Evolutionary conservation across 2,113 vertebrate species (phyloP).

Genomic region (Herpailurus yagouaroundi): DNA sequence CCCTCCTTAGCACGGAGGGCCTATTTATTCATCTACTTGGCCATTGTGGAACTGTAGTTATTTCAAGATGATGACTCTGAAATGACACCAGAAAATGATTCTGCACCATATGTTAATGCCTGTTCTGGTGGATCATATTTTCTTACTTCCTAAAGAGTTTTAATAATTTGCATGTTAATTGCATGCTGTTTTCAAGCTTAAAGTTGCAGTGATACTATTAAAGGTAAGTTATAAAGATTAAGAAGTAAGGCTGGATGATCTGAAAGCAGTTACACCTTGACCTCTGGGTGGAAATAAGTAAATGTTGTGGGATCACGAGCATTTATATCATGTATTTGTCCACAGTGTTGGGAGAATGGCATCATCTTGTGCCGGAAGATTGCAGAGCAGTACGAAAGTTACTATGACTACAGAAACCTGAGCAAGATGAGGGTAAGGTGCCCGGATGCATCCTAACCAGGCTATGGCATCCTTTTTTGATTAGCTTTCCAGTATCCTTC

Average conservation of each 20-base stretch:
- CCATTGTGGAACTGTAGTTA: background rate
- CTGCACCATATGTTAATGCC: background rate
- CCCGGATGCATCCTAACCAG: background rate
- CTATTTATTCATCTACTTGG: background rate
- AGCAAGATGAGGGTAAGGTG: constrained; percentile 98
- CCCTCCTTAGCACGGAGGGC: background rate
- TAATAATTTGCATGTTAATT: background rate
- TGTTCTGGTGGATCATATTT: background rate
- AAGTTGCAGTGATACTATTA: background rate
- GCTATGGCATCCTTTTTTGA: background rate
- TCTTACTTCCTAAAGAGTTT: background rate
- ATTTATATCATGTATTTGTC: constrained; percentile 60
- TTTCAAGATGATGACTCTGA: constrained; percentile 32
- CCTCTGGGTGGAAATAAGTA: background rate
- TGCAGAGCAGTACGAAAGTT: constrained; percentile 97
- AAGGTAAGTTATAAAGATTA: background rate
- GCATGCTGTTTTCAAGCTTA: background rate
- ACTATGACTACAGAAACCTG: constrained; percentile 98
- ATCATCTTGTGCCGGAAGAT: constrained; percentile 98
- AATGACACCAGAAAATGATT: background rate
- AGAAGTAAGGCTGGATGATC: background rate
- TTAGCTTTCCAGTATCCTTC: background rate
- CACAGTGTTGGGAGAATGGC: constrained; percentile 98
- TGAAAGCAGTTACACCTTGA: background rate
- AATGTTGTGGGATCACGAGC: background rate